A percentile compares a stretch with the other conserved stretches of the same genome.
Evolutionary conservation across 2,113 vertebrate genomes (phyloP).

Genomic region (Petromus typicus): DNA sequence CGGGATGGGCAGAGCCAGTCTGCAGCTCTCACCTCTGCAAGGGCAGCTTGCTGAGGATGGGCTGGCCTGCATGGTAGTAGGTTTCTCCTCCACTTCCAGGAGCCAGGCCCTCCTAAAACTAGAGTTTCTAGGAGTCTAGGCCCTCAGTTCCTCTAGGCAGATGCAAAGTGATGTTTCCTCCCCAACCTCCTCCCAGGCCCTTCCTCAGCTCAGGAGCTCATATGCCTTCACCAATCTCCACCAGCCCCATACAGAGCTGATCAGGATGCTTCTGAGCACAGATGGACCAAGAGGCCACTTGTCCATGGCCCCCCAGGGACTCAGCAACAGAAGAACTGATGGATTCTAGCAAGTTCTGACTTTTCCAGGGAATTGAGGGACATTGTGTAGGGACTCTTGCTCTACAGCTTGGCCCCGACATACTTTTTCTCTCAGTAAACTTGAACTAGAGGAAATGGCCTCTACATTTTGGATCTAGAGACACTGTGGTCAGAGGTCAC

Average conservation of each 20-base stretch:
- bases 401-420: background rate
- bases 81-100: background rate
- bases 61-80: background rate
- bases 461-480: background rate
- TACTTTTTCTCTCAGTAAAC: background rate
- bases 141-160: background rate
- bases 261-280: background rate
- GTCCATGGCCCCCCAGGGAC: background rate
- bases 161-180: background rate
- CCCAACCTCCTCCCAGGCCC: background rate
- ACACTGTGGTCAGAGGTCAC: background rate
- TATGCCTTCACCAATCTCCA: background rate
- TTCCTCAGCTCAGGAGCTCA: background rate
- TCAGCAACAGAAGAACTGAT: background rate
- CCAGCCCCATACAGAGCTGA: background rate
- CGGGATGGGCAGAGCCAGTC: background rate
- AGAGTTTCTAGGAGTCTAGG: background rate
- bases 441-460: background rate
- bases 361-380: background rate
- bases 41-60: background rate
- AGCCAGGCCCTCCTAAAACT: background rate
- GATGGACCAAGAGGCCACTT: background rate
- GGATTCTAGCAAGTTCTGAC: background rate
- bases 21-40: background rate
- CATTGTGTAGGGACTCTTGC: background rate